phyloP scores from a whole-genome alignment of 2,797 vertebrate genomes.

The Tachyglossus aculeatus region DNA sequence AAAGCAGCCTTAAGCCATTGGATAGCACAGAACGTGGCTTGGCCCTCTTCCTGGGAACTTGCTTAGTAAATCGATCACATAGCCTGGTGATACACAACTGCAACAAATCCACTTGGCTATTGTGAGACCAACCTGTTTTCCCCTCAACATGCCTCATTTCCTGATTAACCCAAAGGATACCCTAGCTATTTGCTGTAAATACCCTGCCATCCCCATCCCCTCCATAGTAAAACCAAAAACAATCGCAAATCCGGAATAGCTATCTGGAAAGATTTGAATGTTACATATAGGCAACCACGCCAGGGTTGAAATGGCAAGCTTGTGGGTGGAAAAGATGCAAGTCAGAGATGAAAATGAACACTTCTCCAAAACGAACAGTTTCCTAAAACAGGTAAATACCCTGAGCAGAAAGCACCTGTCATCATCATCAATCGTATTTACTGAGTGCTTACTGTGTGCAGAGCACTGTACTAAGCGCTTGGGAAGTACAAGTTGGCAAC shows the following conservation, averaged over 20 bases:
- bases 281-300: not conserved
- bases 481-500: too few species aligned
- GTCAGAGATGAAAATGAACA: too few species aligned
- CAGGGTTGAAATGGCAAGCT: too few species aligned
- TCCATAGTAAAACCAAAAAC: not conserved
- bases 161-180: not conserved
- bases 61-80: constrained; percentile 24
- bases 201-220: too few species aligned
- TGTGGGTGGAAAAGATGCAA: too few species aligned
- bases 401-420: too few species aligned
- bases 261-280: not conserved
- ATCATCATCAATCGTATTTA: too few species aligned
- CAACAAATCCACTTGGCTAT: constrained; percentile 5
- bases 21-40: not conserved
- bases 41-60: not conserved
- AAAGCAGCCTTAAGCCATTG: not conserved
- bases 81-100: not conserved
- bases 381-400: too few species aligned
- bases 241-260: not conserved
- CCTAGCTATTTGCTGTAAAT: not conserved
- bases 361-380: too few species aligned
- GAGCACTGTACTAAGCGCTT: too few species aligned
- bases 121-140: not conserved
- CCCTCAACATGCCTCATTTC: not conserved
- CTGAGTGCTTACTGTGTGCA: too few species aligned